Evolutionary conservation across 2,113 vertebrate genomes (phyloP), one percentile per base, ranked within the genome.

Genomic region (Antechinus flavipes): DNA sequence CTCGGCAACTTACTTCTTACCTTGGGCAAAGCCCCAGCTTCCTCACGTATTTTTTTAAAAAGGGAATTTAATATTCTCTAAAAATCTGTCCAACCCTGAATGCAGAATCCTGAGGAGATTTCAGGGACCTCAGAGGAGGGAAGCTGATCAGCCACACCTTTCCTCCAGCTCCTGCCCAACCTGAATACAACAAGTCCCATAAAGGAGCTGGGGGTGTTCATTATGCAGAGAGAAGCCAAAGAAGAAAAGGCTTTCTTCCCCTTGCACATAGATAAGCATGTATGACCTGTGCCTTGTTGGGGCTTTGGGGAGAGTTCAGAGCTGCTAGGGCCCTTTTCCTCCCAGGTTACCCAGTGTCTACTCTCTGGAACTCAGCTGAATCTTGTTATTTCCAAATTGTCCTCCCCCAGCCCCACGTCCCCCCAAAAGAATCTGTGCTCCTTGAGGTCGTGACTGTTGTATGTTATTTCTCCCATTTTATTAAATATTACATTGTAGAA

Each of bases 171-270:
- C 90, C 27, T n/a, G 12, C 16, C n/a, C 1, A 12, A 12, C 24
- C 89, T 52, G 23, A 93, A 11, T 22, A 27, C 26, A 58, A 27
- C 26, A 58, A 35, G 91, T 95, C 54, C 24, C 54, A 93, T 92
- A 91, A 89, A 94, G 58, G 94, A 14, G 30, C 89, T 61, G 89
- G 95, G 95, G 49, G 35, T 19, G 4, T 92, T 90, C 27, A 35
- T 89, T 30, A 53, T 46, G 19, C 8, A 50, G 56, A 91, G 95
- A 46, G 91, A 55, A 68, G 6, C 27, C 58, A 16, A 30, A 76
- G 23, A 8, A 27, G 9, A 25, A 4, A 9, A 5, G 23, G 30
- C 35, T 47, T 42, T 42, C 54, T 54, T 26, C 76, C 46, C 47
- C 84, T 76, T 91, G 24, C 8, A 76, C 92, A 16, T 92, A 22